Percentiles rank a stretch among this genome's conserved stretches.
Evolutionary conservation across 2,888 invertebrate species (phyloP).

Genomic region (Erpobdella octoculata): DNA sequence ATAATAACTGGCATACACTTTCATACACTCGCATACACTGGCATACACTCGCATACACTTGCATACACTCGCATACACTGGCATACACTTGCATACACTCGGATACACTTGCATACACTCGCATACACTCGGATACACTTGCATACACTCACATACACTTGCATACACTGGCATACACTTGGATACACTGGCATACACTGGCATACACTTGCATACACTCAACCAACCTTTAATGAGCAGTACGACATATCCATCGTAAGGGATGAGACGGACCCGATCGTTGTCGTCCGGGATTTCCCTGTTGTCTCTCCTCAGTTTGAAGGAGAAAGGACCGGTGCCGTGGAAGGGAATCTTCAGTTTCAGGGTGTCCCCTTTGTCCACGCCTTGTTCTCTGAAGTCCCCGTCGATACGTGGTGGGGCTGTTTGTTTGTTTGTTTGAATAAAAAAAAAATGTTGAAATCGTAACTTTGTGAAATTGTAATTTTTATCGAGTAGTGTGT

Average conservation of each 20-base stretch:
- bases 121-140: no score
- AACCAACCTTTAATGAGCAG: slow-evolving; percentile 75
- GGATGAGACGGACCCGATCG: slow-evolving; percentile 47
- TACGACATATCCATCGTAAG: slow-evolving; percentile 90
- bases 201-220: no score
- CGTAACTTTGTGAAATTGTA: neutral
- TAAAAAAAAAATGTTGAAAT: neutral
- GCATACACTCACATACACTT: no score
- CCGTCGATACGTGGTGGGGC: slow-evolving; percentile 84
- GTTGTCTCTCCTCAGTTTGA: slow-evolving; percentile 76
- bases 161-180: no score
- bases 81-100: no score
- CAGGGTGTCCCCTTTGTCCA: slow-evolving; percentile 88
- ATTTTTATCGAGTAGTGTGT: no score
- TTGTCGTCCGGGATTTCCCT: slow-evolving; percentile 62
- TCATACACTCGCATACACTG: neutral
- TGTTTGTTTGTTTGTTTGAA: slow-evolving; percentile 43
- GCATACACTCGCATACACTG: no score
- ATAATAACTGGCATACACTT: no score
- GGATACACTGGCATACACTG: no score
- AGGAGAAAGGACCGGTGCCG: slow-evolving; percentile 89
- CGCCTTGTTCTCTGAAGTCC: slow-evolving; percentile 77
- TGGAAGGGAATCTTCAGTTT: slow-evolving; percentile 94
- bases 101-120: no score
- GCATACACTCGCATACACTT: no score